Evolutionary conservation across 2,797 vertebrate genomes (phyloP).

Genomic region (Falco berigora): DNA sequence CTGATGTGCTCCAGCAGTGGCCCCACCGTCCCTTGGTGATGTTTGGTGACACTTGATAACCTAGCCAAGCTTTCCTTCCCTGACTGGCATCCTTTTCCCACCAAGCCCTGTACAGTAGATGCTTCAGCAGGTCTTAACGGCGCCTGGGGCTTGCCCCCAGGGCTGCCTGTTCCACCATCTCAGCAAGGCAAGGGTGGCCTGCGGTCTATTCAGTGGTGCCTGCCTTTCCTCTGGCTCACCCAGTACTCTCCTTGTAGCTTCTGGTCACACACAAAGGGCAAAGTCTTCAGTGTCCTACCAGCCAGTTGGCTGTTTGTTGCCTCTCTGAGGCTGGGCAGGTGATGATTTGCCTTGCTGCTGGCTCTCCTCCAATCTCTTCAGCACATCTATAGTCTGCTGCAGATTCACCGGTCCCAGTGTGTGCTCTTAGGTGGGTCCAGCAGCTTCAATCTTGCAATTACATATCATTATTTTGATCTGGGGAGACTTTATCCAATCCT

Average conservation of each 20-base stretch:
- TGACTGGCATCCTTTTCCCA: accelerated
- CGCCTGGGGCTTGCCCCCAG: background rate
- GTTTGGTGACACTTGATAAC: background rate
- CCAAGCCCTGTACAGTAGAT: background rate
- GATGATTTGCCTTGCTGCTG: background rate
- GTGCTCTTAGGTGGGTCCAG: background rate
- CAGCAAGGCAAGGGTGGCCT: background rate
- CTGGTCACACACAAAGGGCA: background rate
- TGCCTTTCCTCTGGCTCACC: background rate
- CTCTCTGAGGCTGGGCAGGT: background rate
- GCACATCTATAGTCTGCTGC: background rate
- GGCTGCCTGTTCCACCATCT: background rate
- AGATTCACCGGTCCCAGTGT: background rate
- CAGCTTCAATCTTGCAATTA: background rate
- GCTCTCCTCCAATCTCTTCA: background rate
- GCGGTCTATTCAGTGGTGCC: background rate
- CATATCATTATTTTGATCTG: background rate
- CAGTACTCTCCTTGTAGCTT: background rate
- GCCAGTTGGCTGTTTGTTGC: too few relatives aligned
- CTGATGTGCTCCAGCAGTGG: accelerated
- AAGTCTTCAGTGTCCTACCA: background rate
- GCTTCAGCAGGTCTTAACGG: background rate
- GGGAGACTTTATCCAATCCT: background rate
- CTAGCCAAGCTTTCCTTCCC: background rate
- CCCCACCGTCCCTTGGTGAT: background rate